Base-by-base conservation (phyloP, 1,140 invertebrate species). In the Tetraneura akinire region DNA sequence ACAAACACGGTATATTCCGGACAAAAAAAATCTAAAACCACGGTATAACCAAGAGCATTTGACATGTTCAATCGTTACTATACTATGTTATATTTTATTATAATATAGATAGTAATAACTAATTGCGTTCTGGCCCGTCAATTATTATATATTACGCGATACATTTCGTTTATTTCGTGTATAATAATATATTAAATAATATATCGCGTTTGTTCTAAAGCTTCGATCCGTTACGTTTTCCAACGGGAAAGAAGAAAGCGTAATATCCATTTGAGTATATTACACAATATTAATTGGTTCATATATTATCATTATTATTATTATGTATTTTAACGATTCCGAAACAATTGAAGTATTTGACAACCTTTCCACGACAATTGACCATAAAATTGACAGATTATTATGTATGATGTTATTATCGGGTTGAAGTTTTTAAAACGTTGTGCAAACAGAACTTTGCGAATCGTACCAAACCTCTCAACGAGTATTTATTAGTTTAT, bases 161-260 rank as follows among this genome's bases (percentile, higher is more conserved):
- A 66, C 37, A 66, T 66, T 66, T 64, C 21, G 32, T 11, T 66
- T 23, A 21, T 42, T 21, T 0, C 18, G n/a, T 11, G n/a, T 66
- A 66, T 14, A 37, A 42, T 42, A 32, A 26, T 9, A 26, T 57
- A 57, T 14, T 6, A 57, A 23, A n/a, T n/a, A n/a, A n/a, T n/a
- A n/a, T n/a, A n/a, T n/a, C n/a, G n/a, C n/a, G 21, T 66, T 66
- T 66, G 62, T 66, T 42, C 32, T 4, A 18, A n/a, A 21, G 9
- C 62, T 66, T 66, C n/a, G 62, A 66, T 66, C 62, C 62, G 62
- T 42, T 42, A 42, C 32, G 14, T 66, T 66, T 66, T 21, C 11
- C 9, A 21, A 42, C 3, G 32, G 32, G n/a, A n/a, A 42, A 1
- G 32, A 42, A 66, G 32, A 66, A 21, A 66, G n/a, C 32, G 10